Conservation (phyloP, 2,797 vertebrate genomes). For the Ceyx erithaca region DNA sequence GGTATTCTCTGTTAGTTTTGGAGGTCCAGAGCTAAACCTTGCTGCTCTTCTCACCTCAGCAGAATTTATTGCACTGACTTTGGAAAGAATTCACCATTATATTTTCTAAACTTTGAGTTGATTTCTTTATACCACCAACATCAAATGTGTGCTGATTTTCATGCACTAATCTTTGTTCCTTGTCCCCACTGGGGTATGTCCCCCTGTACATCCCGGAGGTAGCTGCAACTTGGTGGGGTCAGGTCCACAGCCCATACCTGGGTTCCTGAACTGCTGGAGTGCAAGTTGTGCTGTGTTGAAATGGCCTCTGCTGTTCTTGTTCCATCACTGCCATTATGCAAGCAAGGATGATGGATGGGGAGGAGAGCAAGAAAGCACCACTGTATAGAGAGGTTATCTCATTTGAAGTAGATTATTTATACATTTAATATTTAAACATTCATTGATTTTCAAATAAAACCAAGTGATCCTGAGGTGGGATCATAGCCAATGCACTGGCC, state of each 20-base stretch:
- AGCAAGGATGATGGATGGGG: background rate
- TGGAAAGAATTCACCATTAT: background rate
- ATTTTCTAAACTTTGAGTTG: background rate
- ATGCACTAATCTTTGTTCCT: background rate
- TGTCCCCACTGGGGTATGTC: background rate
- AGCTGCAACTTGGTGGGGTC: background rate
- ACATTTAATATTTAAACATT: background rate
- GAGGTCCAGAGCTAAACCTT: background rate
- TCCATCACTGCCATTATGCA: background rate
- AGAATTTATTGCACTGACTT: background rate
- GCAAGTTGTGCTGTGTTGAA: fast-evolving
- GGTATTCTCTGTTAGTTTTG: background rate
- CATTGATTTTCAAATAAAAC: background rate
- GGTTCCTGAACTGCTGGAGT: fast-evolving
- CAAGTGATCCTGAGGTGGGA: background rate
- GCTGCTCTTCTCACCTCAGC: background rate
- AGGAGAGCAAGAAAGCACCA: background rate
- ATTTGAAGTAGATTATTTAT: background rate
- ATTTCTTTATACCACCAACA: background rate
- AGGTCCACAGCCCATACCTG: background rate
- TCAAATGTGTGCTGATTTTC: background rate
- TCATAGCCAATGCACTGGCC: background rate
- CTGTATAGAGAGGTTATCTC: no score
- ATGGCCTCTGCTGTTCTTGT: background rate
- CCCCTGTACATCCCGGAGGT: background rate